Base-by-base conservation (phyloP, 2,113 vertebrate species). In the Tretioscincus oriximinensis region DNA sequence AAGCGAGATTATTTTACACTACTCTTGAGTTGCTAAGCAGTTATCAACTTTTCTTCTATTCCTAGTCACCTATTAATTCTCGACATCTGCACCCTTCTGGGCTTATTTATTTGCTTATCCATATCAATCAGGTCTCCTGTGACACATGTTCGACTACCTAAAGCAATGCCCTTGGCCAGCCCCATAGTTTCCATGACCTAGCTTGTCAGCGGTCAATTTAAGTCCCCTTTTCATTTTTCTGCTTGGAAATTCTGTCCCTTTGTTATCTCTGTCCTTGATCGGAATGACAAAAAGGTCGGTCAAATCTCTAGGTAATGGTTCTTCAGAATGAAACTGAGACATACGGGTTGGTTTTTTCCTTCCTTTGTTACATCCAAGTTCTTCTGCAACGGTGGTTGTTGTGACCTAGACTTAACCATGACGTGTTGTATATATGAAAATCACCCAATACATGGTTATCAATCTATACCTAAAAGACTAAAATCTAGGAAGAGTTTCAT, bases 11-110 rank as follows among this genome's bases (percentile, higher is more conserved):
- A 26, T 7, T 41, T 29, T 4, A 22, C 5, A 26, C 31, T 14
- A 35, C 26, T 26, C 74, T 80, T 41, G 64, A 24, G 64, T 76
- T 81, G 49, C 67, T 61, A 61, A 74, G 75, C 84, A 87, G 26
- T 35, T 80, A 79, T 90, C 90, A 58, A 89, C 87, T 86, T 90
- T 91, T 90, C 70, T 78, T 85, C 83, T 77, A 10, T 80, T 90
- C 75, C 78, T 65, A 85, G 70, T 88, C 45, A 24, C 78, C 90
- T 84, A 90, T 86, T 90, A 14, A 78, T 68, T 75, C 2, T 5
- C 72, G 22, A 31, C 67, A 29, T 61, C 77, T 63, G 51, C 87
- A 87, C 76, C 76, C 88, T 51, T 54, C 77, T 66, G 1, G 7
- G 76, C 74, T 81, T 84, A 87, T 85, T 90, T 85, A 92, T 88